phyloP scores from a whole-genome alignment of 2,113 vertebrate species.

The Bolborhynchus lineola region DNA sequence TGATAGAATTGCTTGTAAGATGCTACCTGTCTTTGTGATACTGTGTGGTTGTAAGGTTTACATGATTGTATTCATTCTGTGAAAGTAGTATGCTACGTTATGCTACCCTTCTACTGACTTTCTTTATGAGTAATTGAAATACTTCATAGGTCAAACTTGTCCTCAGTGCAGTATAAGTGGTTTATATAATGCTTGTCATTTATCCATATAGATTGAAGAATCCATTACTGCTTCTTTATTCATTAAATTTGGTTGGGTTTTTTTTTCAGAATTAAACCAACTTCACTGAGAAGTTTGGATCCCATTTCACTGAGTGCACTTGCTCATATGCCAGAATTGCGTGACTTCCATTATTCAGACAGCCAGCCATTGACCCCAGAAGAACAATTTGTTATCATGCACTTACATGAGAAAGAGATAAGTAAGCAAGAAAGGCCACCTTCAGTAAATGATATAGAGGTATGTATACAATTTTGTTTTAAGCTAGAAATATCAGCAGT shows the following conservation, averaged over 20 bases:
- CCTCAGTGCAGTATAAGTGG: not conserved
- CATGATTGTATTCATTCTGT: not conserved
- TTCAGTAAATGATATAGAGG: constrained; percentile 80
- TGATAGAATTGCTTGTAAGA: not conserved
- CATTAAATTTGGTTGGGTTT: not conserved
- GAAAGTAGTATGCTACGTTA: not conserved
- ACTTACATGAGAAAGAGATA: constrained; percentile 70
- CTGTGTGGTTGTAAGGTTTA: not conserved
- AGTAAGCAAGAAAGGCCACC: constrained; percentile 60
- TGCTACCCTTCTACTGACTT: not conserved
- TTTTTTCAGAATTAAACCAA: not conserved
- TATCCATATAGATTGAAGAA: not conserved
- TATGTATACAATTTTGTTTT: constrained; percentile 17
- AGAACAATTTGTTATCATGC: constrained; percentile 83
- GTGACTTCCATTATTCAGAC: not conserved
- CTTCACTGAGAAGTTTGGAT: not conserved
- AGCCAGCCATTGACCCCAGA: constrained; percentile 79
- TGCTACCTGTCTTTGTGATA: not conserved
- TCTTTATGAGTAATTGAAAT: not conserved
- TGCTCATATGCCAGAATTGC: not conserved
- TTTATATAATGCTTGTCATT: not conserved
- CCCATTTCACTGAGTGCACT: not conserved
- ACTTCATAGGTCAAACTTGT: not conserved
- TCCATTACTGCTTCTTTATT: not conserved
- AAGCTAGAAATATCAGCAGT: not conserved